These are phyloP conservation scores for Lordiphosa andalusiaca DNA, from an alignment of 2,888 invertebrate genomes.

Conservation along the genomic window DNA sequence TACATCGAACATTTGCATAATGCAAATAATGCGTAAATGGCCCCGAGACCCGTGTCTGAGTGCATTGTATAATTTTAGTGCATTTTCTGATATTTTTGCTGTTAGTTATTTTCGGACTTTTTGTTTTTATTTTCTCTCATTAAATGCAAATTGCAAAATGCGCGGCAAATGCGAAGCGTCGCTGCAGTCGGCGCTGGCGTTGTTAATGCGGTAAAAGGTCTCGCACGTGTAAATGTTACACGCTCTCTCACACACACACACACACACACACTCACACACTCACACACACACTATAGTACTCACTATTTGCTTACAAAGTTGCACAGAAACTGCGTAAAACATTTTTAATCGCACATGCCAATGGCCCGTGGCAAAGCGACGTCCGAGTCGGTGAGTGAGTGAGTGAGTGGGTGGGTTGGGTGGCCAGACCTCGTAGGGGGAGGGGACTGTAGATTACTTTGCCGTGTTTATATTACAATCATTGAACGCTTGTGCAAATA, in stretches of 20 bases:
- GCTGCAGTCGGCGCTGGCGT: constrained; percentile 14
- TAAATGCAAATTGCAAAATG: constrained; percentile 39
- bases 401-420: neutral
- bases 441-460: neutral
- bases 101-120: constrained; percentile 5
- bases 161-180: constrained; percentile 32
- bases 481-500: constrained; percentile 21
- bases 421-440: neutral
- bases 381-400: neutral
- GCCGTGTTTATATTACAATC: constrained; percentile 29
- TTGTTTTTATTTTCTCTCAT: constrained; percentile 33
- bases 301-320: constrained; percentile 51
- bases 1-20: no score
- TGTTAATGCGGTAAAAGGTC: constrained; percentile 49
- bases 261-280: constrained; percentile 3
- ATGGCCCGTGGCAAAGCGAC: constrained; percentile 21
- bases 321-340: constrained; percentile 55
- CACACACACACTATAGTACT: neutral
- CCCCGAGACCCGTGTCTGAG: no score
- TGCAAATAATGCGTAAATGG: no score
- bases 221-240: constrained; percentile 64
- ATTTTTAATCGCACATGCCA: constrained; percentile 46
- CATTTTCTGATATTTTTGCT: constrained; percentile 2
- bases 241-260: constrained; percentile 23
- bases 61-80: no score